Evolutionary conservation across 2,888 invertebrate genomes (phyloP).

Genomic region (Meiosimyza decipiens): DNA sequence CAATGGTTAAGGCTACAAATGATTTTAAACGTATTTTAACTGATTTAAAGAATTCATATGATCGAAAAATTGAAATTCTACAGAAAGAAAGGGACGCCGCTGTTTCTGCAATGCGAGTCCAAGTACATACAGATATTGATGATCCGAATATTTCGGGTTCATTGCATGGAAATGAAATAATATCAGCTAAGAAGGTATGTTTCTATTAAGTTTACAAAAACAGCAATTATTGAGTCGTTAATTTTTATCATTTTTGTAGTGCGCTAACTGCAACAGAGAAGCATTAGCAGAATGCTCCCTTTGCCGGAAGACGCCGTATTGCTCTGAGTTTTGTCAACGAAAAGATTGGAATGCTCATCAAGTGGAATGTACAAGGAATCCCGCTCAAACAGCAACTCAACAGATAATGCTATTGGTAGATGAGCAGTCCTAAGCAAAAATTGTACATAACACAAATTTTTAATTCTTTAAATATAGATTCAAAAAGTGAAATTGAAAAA

Average conservation of each 20-base stretch:
- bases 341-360: slow-evolving; percentile 91
- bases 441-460: slow-evolving; percentile 58
- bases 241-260: slow-evolving; percentile 69
- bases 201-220: slow-evolving; percentile 2
- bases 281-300: slow-evolving; percentile 88
- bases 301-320: slow-evolving; percentile 87
- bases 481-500: slow-evolving; percentile 44
- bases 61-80: slow-evolving; percentile 74
- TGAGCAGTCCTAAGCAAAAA: slow-evolving; percentile 70
- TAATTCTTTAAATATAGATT: slow-evolving; percentile 46
- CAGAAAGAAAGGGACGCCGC: slow-evolving; percentile 76
- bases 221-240: neutral
- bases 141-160: slow-evolving; percentile 68
- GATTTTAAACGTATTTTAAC: slow-evolving; percentile 80
- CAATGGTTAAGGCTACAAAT: slow-evolving; percentile 75
- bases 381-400: slow-evolving; percentile 78
- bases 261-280: slow-evolving; percentile 89
- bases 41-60: slow-evolving; percentile 76
- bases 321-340: slow-evolving; percentile 89
- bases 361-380: slow-evolving; percentile 81
- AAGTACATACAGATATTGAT: slow-evolving; percentile 75
- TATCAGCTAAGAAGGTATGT: slow-evolving; percentile 79
- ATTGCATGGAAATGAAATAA: slow-evolving; percentile 70
- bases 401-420: slow-evolving; percentile 90
- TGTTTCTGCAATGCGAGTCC: slow-evolving; percentile 75